Base-by-base conservation (phyloP, 2,797 vertebrate genomes). In the Acanthiza pusilla region DNA sequence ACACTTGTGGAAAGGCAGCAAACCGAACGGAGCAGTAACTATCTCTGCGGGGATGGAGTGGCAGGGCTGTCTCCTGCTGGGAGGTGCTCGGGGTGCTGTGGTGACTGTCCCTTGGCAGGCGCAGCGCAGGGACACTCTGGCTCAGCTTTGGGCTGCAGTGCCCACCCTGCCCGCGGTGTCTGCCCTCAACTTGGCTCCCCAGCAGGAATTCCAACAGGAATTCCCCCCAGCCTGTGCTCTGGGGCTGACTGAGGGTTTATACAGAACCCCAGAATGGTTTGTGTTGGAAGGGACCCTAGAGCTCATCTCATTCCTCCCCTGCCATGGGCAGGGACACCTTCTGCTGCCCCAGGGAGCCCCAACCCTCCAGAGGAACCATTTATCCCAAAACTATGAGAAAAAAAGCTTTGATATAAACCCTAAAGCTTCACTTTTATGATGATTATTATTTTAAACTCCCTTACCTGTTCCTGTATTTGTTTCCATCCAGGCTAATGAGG, bases 71-170 rank as follows among this genome's bases (percentile, higher is more conserved):
- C 6, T 13, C 38, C 12, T 3, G 20, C 63, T 36, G 8, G 62
- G 58, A 21, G 8, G 1, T 0, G 51, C 55, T 2, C 1, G 1
- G 54, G 34, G 34, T 7, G 66, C 12, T 32, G 75, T 34, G 43
- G 25, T 2, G 66, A 2, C 17, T 43, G 25, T 21, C 21, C 38
- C 42, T 9, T 0, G 3, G 58, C 8, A 0, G 27, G 42, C 14
- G 0, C 19, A 7, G 43, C 27, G 1, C 21, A 1, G 40, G 51
- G 10, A 30, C 1, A 0, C 3, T 5, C 23, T 4, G 74, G 11
- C 2, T 15, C 12, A 0, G 53, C 38, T 20, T 15, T n/a, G 57
- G 47, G 45, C 55, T 15, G 42, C 7, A 4, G 58, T 43, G 72
- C 75, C 2, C 0, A 6, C 21, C 40, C 67, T 42, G 67, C 81